Conservation (phyloP, 1,140 invertebrate species). For the Acromyrmex charruanus region DNA sequence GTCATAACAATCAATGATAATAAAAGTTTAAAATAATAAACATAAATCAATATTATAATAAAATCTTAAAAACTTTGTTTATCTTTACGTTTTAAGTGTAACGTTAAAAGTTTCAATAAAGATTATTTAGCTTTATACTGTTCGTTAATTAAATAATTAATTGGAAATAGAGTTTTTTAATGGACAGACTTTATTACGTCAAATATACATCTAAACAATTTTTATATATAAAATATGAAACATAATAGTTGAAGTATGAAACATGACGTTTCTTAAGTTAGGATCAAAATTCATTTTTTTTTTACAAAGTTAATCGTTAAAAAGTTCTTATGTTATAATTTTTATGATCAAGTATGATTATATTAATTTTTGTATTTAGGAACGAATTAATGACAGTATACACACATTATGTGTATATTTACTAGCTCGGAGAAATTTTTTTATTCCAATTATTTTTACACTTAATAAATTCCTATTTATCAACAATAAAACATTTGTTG, state of each 20-base stretch:
- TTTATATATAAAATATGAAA: background rate
- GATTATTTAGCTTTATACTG: constrained; percentile 4
- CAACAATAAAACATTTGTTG: background rate
- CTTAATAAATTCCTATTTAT: background rate
- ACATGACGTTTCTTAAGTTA: background rate
- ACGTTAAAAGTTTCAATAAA: background rate
- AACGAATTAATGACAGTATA: background rate
- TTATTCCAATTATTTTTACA: background rate
- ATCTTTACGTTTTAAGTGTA: background rate
- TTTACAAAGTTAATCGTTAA: background rate
- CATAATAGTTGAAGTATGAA: background rate
- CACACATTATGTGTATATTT: background rate
- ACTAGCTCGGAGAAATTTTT: background rate
- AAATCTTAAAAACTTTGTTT: background rate
- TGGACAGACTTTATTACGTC: background rate
- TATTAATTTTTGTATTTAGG: background rate
- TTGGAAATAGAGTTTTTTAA: background rate
- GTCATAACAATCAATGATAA: background rate
- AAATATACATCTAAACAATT: background rate
- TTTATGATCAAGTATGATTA: background rate
- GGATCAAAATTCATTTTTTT: background rate
- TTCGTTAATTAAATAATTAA: background rate
- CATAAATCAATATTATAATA: constrained; percentile 1
- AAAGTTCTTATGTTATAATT: background rate
- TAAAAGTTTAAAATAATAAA: constrained; percentile 20